phyloP scores from a whole-genome alignment of 2,888 invertebrate species.

The Dynastes maya region DNA sequence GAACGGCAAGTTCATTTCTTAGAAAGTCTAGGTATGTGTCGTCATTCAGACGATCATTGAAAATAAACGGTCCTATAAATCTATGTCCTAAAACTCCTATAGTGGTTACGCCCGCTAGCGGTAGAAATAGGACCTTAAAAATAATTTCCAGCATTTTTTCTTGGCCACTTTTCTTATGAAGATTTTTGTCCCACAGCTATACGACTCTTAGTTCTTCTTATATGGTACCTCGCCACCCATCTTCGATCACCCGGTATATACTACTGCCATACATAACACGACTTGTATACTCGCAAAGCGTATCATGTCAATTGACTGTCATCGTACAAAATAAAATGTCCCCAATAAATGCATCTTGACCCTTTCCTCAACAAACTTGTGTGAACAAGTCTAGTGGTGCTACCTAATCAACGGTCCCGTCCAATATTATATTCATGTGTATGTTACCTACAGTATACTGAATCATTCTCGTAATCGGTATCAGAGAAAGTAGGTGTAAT shows the following conservation, averaged over 20 bases:
- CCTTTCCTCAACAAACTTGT: constrained; percentile 7
- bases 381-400: constrained; percentile 23
- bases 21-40: no score
- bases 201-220: no score
- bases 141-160: no score
- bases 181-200: no score
- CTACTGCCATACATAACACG: no score
- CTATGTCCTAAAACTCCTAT: no score
- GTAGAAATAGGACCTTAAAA: no score
- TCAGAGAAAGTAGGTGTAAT: constrained; percentile 60
- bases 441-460: neutral
- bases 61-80: no score
- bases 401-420: constrained; percentile 13
- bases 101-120: no score
- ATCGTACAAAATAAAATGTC: neutral
- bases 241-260: neutral
- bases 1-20: no score
- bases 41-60: no score
- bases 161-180: no score
- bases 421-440: neutral
- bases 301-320: neutral
- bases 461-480: constrained; percentile 51
- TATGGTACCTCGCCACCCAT: neutral
- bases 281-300: neutral
- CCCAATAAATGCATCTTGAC: constrained; percentile 36